Conservation (phyloP, 2,113 vertebrate species). For the Haliaeetus leucogaster region DNA sequence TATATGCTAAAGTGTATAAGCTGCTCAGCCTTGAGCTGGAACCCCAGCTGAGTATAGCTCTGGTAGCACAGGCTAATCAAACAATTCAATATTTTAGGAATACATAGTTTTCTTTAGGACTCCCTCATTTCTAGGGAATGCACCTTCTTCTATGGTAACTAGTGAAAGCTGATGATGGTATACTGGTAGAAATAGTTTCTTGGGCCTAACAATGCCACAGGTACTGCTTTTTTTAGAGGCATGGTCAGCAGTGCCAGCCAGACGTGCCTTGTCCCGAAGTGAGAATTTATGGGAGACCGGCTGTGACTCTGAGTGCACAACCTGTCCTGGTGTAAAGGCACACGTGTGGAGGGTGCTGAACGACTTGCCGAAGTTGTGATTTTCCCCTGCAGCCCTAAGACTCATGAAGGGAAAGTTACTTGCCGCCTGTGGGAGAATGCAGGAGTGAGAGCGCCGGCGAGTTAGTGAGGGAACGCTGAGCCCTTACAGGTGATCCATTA, state of each 20-base stretch:
- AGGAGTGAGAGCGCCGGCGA: neutral
- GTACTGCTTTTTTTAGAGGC: neutral
- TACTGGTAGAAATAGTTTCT: neutral
- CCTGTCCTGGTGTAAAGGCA: neutral
- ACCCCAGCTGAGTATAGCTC: neutral
- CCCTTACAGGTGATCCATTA: conserved; percentile 74
- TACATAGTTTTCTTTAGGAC: neutral
- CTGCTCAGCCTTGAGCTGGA: neutral
- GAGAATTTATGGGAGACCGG: neutral
- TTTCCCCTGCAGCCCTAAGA: neutral
- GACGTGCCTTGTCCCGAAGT: rapidly evolving
- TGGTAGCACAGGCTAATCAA: neutral
- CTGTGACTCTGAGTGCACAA: rapidly evolving
- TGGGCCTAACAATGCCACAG: rapidly evolving
- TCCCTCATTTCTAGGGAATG: neutral
- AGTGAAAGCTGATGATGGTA: neutral
- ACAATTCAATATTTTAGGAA: neutral
- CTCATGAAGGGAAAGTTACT: neutral
- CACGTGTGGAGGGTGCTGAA: rapidly evolving
- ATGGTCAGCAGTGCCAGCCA: neutral
- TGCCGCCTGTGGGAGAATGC: rapidly evolving
- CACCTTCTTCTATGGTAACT: neutral
- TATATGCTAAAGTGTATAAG: neutral
- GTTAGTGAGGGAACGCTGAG: neutral
- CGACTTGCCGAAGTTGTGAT: neutral